Percentiles rank a stretch among this genome's conserved stretches.
Conservation (phyloP, 1,140 invertebrate species). For the Listronotus bonariensis region DNA sequence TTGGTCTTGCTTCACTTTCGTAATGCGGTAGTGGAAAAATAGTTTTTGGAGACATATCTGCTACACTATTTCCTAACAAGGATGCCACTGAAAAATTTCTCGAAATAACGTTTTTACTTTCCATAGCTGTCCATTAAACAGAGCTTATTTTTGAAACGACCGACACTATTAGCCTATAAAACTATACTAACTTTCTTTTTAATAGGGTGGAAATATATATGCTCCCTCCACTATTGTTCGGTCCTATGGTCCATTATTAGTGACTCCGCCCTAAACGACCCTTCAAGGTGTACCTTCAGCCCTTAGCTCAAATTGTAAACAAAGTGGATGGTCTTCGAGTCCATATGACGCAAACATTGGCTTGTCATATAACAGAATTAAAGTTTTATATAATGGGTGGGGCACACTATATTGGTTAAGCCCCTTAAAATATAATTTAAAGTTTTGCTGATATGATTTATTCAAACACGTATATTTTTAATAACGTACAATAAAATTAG, state of each 20-base stretch:
- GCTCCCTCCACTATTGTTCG: slow-evolving; percentile 38
- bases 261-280: slow-evolving; percentile 36
- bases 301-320: slow-evolving; percentile 7
- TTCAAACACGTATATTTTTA: too few species aligned
- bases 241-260: slow-evolving; percentile 36
- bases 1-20: slow-evolving; percentile 30
- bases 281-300: slow-evolving; percentile 20
- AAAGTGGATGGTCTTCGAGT: slow-evolving; percentile 14
- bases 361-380: slow-evolving; percentile 13
- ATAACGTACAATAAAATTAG: too few species aligned
- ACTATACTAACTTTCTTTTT: slow-evolving; percentile 31
- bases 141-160: background rate
- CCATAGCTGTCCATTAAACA: background rate
- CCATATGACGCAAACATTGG: slow-evolving; percentile 20
- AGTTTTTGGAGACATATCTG: slow-evolving; percentile 57
- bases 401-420: background rate
- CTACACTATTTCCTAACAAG: slow-evolving; percentile 67
- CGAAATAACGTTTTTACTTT: slow-evolving; percentile 63
- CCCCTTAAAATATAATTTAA: too few species aligned
- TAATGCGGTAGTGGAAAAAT: slow-evolving; percentile 42
- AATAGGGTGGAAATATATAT: slow-evolving; percentile 39
- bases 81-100: slow-evolving; percentile 77
- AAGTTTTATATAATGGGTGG: slow-evolving; percentile 4
- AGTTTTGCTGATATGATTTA: too few species aligned
- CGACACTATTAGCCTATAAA: background rate